A percentile compares a stretch with the other conserved stretches of the same genome.
phyloP scores from a whole-genome alignment of 1,140 invertebrate genomes.

The Venturia canescens region DNA sequence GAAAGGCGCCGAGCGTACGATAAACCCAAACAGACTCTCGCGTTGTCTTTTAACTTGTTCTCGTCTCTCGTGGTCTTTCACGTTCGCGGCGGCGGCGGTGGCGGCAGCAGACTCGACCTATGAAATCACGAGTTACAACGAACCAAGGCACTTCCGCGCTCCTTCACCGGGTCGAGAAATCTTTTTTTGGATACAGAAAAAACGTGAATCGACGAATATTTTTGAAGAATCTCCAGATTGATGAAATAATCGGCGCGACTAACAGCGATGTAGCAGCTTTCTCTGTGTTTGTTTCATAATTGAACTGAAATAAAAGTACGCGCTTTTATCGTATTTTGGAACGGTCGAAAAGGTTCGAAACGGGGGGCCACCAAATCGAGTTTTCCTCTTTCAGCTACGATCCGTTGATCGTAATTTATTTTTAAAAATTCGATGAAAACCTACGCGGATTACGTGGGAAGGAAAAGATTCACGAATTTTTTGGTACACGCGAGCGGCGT shows the following conservation, averaged over 20 bases:
- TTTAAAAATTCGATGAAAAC: no score
- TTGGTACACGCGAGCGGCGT: slow-evolving; percentile 13
- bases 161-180: neutral
- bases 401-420: neutral
- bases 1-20: slow-evolving; percentile 15
- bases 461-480: neutral
- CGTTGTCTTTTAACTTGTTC: slow-evolving; percentile 6
- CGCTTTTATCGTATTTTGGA: no score
- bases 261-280: no score
- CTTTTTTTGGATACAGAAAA: neutral
- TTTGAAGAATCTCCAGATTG: no score
- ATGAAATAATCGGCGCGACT: no score
- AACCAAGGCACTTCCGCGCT: neutral
- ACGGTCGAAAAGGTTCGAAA: no score
- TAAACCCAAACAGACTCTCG: slow-evolving; percentile 7
- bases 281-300: no score
- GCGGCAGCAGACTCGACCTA: no score
- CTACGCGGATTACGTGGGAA: neutral
- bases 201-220: neutral
- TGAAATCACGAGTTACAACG: neutral
- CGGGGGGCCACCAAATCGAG: no score
- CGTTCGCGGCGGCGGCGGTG: no score
- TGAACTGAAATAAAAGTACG: no score
- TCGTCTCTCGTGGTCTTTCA: neutral
- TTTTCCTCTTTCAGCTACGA: no score